These are phyloP conservation scores for Centropus bengalensis DNA, from an alignment of 2,113 vertebrate genomes.

Conservation along the genomic window DNA sequence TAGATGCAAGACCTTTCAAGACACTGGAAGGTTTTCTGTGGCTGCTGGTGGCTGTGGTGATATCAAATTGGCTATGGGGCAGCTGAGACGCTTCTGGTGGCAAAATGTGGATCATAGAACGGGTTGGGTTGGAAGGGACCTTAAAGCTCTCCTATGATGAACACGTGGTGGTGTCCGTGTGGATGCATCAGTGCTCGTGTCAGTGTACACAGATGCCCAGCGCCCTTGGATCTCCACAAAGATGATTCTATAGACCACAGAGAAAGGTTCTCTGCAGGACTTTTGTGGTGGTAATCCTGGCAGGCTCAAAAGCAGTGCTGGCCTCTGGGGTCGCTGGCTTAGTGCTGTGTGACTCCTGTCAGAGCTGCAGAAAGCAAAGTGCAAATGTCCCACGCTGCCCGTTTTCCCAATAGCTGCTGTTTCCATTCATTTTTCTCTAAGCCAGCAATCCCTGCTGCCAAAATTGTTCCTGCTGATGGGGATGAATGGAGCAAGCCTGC, in stretches of 20 bases:
- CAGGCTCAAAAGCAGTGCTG: constrained; percentile 22
- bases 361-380: background rate
- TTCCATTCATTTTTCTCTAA: constrained; percentile 41
- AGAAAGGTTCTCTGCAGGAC: background rate
- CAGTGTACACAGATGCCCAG: background rate
- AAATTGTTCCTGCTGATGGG: background rate
- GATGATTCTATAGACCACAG: background rate
- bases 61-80: background rate
- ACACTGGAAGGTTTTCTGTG: background rate
- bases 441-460: constrained; percentile 13
- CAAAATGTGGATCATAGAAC: background rate
- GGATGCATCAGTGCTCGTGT: rapidly evolving
- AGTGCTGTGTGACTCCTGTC: background rate
- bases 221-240: background rate
- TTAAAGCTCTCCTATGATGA: no score
- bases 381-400: background rate
- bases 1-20: background rate
- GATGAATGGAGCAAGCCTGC: background rate
- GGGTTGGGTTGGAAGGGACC: no score
- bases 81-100: background rate
- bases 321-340: constrained; percentile 4
- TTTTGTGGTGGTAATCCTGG: constrained; percentile 24
- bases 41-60: background rate
- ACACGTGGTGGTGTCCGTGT: rapidly evolving
- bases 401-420: background rate